Conservation (phyloP, 2,113 vertebrate genomes). For the Notarius quadriscutis region DNA sequence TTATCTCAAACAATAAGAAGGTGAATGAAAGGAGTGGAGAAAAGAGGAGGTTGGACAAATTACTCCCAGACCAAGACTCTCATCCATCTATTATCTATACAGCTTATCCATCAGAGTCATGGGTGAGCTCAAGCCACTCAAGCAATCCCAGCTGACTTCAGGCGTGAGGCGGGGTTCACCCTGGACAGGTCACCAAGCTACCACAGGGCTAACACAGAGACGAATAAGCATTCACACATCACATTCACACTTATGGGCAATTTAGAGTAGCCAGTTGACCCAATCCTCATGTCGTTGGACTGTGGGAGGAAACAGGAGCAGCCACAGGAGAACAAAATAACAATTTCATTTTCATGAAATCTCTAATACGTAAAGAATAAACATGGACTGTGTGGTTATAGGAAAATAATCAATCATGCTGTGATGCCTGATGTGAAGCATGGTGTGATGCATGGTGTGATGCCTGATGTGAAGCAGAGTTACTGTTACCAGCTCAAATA, state of each 20-base stretch:
- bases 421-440: background rate
- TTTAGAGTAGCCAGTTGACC: no score
- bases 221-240: no score
- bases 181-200: no score
- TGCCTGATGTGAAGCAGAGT: background rate
- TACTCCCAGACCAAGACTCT: background rate
- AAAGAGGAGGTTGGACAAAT: background rate
- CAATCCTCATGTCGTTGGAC: no score
- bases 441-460: background rate
- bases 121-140: no score
- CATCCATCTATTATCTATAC: background rate
- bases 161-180: no score
- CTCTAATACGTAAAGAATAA: background rate
- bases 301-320: no score
- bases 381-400: background rate
- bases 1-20: background rate
- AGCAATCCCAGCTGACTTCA: no score
- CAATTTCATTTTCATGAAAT: background rate
- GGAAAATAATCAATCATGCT: background rate
- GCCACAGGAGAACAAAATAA: no score
- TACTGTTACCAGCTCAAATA: background rate
- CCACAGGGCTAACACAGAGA: no score
- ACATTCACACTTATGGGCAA: no score
- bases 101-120: no score
- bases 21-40: background rate